Percentiles rank a stretch among this genome's conserved stretches.
Evolutionary conservation across 1,140 invertebrate species (phyloP).

Genomic region (Araneus ventricosus): DNA sequence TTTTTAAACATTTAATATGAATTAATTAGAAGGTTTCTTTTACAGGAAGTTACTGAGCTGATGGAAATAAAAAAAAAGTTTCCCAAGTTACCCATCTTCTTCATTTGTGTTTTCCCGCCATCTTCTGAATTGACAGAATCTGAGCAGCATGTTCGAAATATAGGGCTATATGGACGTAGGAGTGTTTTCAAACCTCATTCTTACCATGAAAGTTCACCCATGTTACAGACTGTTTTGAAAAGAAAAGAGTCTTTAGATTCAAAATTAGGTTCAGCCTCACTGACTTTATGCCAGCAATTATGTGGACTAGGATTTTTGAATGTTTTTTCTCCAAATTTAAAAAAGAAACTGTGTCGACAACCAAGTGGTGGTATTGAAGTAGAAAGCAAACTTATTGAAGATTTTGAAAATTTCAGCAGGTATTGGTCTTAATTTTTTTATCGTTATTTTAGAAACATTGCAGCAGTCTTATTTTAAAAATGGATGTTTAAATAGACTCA

Average conservation of each 20-base stretch:
- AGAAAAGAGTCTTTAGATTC: conserved; percentile 73
- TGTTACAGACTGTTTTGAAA: conserved; percentile 49
- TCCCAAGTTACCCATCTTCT: conserved; percentile 76
- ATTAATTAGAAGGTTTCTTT: conserved; percentile 61
- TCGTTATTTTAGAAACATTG: too few relatives aligned
- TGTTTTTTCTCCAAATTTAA: conserved; percentile 74
- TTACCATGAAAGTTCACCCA: conserved; percentile 65
- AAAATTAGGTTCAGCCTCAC: neutral
- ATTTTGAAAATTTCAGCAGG: conserved; percentile 79
- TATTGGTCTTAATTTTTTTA: neutral
- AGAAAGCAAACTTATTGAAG: conserved; percentile 81
- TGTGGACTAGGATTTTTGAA: conserved; percentile 72
- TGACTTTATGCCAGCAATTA: conserved; percentile 73
- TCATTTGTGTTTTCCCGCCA: conserved; percentile 75
- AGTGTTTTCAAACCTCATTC: conserved; percentile 66
- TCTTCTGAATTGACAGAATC: conserved; percentile 83
- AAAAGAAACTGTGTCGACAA: conserved; percentile 69
- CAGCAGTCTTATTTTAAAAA: too few relatives aligned
- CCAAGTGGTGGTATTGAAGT: conserved; percentile 69
- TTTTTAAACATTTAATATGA: neutral
- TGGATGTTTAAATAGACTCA: too few relatives aligned
- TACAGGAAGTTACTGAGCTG: conserved; percentile 83
- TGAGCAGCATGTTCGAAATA: conserved; percentile 80
- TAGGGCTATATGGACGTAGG: neutral
- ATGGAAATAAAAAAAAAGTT: conserved; percentile 81